Evolutionary conservation across 2,888 invertebrate genomes (phyloP).

Genomic region (Perizoma flavofasciatum): DNA sequence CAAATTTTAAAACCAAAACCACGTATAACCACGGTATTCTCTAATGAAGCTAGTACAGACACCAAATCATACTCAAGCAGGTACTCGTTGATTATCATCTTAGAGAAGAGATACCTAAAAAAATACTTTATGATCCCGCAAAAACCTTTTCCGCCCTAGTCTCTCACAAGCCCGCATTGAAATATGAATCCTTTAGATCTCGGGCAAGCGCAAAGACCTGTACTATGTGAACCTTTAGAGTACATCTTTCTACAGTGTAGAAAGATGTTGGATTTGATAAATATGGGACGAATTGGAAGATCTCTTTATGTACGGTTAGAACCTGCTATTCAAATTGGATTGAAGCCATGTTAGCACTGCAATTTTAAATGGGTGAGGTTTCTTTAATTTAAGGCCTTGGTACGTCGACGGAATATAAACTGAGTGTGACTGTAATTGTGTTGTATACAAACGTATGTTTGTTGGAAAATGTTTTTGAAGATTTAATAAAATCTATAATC

Average conservation of each 20-base stretch:
- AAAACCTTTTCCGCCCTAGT: conserved; percentile 26
- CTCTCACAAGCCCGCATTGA: conserved; percentile 25
- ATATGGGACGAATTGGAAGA: conserved; percentile 9
- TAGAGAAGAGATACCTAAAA: conserved; percentile 1
- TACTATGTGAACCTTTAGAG: not conserved
- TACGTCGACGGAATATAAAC: not conserved
- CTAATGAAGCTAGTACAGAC: too few relatives aligned
- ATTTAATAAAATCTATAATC: too few relatives aligned
- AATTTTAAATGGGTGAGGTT: conserved; percentile 19
- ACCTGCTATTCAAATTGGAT: conserved; percentile 23
- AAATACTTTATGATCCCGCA: conserved; percentile 20
- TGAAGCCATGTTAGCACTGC: conserved; percentile 23
- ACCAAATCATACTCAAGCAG: not conserved
- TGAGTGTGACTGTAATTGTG: too few relatives aligned
- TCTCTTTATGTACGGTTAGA: conserved; percentile 9
- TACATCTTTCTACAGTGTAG: not conserved
- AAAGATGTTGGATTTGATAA: conserved; percentile 15
- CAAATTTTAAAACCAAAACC: too few relatives aligned
- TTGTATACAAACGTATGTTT: too few relatives aligned
- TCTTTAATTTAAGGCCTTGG: conserved; percentile 13
- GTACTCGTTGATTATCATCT: conserved; percentile 4
- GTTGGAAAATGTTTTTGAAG: too few relatives aligned
- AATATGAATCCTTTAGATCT: conserved; percentile 26
- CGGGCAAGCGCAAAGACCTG: not conserved
- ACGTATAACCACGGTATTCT: too few relatives aligned